Base-by-base conservation (phyloP, 2,888 invertebrate species). In the Caenorhabditis japonica region DNA sequence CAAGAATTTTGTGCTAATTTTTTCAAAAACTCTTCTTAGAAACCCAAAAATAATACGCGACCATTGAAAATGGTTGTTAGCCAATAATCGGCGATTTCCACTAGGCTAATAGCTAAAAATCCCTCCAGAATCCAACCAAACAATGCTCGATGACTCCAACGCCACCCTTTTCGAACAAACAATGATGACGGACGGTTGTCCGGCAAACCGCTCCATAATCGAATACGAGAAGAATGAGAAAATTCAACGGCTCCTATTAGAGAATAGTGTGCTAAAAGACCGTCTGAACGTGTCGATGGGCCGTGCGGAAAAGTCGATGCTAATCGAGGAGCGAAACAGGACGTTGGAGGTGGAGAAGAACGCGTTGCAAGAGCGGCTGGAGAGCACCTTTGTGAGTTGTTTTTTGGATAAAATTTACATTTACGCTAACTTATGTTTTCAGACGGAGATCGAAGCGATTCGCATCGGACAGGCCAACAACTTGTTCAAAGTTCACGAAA, bases 161-260 rank as follows among this genome's bases (percentile, higher is more conserved):
- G 44, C 25, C 23, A 60, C 52, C 1, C 15, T 55, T 1, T 46
- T 46, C 27, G 70, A 70, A 41, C 44, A 34, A 17, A 60, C 72
- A 12, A 64, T 72, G 41, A 59, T 72, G 59, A 72, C 72, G 0
- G 72, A 55, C 3, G 66, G 73, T 2, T 60, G 66, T 38, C 19
- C 47, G 12, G 60, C 47, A 1, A 72, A 64, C 47, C 49, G 47
- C 7, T 60, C 68, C 5, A 21, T 62, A 5, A 56, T 71, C 19
- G 66, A 71, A 12, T 66, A 70, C 43, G 75, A 75, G 25, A 75
- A 75, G 27, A 68, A 75, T 27, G 75, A 75, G 30, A 75, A 75
- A 39, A 75, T 75, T 41, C 66, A 66, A 21, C 51, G 70, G 2
- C 55, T 75, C 12, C 34, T 71, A 27, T 34, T 71, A n/a, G 66